These are phyloP conservation scores for Edolisoma coerulescens DNA, from an alignment of 2,113 vertebrate species.

Conservation along the genomic window DNA sequence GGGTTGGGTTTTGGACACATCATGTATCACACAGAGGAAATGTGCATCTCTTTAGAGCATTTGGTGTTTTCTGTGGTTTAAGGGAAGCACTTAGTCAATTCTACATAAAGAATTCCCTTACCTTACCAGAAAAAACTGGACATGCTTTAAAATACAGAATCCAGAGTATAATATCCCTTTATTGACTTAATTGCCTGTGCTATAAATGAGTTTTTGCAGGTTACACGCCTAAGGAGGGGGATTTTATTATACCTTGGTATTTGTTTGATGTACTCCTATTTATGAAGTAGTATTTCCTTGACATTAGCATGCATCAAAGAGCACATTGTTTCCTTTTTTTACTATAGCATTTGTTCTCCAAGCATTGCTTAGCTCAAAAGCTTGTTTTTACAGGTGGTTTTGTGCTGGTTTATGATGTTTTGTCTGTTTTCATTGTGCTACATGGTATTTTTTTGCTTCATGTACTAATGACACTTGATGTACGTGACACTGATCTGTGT, in stretches of 20 bases:
- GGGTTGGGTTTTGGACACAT: not conserved
- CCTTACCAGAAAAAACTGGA: not conserved
- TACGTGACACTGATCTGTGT: not conserved
- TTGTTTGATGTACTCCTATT: not conserved
- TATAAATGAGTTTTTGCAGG: not conserved
- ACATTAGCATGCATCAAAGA: not conserved
- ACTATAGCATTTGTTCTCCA: not conserved
- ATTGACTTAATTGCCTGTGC: not conserved
- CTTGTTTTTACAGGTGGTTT: not conserved
- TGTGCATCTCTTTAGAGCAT: not conserved
- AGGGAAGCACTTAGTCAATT: not conserved
- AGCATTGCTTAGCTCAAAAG: not conserved
- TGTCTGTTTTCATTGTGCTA: not conserved
- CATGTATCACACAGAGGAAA: not conserved
- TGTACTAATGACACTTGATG: not conserved
- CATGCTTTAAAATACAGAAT: not conserved
- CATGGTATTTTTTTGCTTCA: fast-evolving
- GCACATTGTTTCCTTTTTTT: not conserved
- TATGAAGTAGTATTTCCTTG: not conserved
- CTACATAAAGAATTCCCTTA: not conserved
- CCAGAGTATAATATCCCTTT: not conserved
- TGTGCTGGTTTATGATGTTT: not conserved
- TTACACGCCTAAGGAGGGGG: not conserved
- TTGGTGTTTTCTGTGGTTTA: not conserved
- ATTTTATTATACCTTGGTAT: not conserved